These are phyloP conservation scores for Alsophila aescularia DNA, from an alignment of 2,888 invertebrate genomes.

Conservation along the genomic window DNA sequence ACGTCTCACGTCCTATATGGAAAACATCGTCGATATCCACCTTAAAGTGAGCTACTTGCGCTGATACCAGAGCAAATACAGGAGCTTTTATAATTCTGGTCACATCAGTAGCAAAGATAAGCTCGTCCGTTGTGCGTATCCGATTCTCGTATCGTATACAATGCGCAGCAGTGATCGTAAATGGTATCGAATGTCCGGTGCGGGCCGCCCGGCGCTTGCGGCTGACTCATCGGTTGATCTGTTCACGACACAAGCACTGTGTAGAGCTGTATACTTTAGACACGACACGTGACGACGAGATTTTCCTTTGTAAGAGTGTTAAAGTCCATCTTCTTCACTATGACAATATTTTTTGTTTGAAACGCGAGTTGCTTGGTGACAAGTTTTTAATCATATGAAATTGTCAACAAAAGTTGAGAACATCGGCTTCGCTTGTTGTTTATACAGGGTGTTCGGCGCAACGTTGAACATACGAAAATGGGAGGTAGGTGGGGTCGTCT, in stretches of 20 bases:
- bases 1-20: slow-evolving; percentile 4
- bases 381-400: no score
- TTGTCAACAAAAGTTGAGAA: no score
- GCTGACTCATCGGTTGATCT: slow-evolving; percentile 60
- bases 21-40: slow-evolving; percentile 10
- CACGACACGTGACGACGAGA: no score
- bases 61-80: not conserved
- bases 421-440: no score
- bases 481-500: no score
- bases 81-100: slow-evolving; percentile 32
- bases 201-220: slow-evolving; percentile 42
- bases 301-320: no score
- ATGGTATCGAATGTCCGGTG: slow-evolving; percentile 58
- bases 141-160: slow-evolving; percentile 41
- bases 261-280: slow-evolving; percentile 49
- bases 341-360: no score
- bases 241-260: slow-evolving; percentile 49
- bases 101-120: slow-evolving; percentile 51
- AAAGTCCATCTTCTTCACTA: no score
- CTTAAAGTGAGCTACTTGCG: slow-evolving; percentile 7
- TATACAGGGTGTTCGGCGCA: no score
- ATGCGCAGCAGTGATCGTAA: slow-evolving; percentile 51
- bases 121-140: slow-evolving; percentile 33
- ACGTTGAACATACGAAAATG: no score
- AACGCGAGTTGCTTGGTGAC: no score